Base-by-base conservation (phyloP, 2,113 vertebrate species). In the Psammodynastes pulverulentus region DNA sequence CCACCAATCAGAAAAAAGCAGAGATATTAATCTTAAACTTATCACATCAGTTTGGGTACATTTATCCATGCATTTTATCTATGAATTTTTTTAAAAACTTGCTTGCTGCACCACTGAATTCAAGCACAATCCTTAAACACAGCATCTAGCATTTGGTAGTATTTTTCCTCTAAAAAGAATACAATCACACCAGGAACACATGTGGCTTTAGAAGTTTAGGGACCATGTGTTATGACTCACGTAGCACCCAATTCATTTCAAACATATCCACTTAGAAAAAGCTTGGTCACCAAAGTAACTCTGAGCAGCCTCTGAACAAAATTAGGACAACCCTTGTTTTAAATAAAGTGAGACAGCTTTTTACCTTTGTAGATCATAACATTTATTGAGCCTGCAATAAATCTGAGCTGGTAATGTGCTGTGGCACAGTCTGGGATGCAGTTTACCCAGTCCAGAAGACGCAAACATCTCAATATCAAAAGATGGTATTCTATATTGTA, bases 371-470 rank as follows among this genome's bases (percentile, higher is more conserved):
- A 93, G 95, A 96, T 79, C 95, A 95, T 96, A 96, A 43, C 91
- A 94, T 97, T 97, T 96, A 97, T 96, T 97, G 88, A 95, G 91
- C 93, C 94, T 89, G 45, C 53, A 95, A 67, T 88, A 87, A 88
- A 93, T 88, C 90, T 87, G 92, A 94, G 88, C 54, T 94, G 94
- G 92, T 1, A 45, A 5, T 43, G 67, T 87, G 85, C 85, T 23
- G 21, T 89, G 19, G 62, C 86, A 92, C 52, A 3, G 12, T 67
- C 93, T 52, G 23, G 54, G 85, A 24, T 21, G 15, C 89, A 94
- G 92, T 95, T 96, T 94, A 62, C 24, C 87, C 90, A 91, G 89
- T 93, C 84, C 95, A 51, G 94, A 94, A 94, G 1, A 48, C 94
- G 94, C 17, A 49, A 26, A 72, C 58, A 39, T 39, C 56, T 67